Evolutionary conservation across 2,113 vertebrate species (phyloP), one percentile per base, ranked within the genome.

Genomic region (Melanerpes aurifrons): DNA sequence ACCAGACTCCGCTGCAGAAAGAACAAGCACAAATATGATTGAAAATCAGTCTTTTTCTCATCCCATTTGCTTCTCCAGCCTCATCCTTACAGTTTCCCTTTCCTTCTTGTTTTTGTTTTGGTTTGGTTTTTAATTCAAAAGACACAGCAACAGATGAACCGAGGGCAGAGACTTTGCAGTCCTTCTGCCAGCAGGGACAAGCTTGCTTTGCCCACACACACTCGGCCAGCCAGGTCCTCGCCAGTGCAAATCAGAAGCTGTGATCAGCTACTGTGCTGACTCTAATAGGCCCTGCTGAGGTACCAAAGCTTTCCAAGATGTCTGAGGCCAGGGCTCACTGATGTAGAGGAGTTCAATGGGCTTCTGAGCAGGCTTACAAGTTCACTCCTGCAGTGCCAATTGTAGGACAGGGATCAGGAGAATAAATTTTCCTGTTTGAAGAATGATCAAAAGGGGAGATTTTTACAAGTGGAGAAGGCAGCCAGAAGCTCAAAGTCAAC

Each of bases 1-100:
- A 96, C 98, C 99, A 32, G 98, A 99, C 96, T 99, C 99, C 98
- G 98, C 98, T 99, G 95, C 7, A 56, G 37, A 83, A 79, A 15
- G 48, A 92, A 80, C 21, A 71, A 48, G 59, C 80, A 91, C 32
- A 91, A 57, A 31, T 5, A 29, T n/a, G 37, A 15, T 7, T 35
- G 56, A 87, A 37, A 57, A 72, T 12, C 28, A 12, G 26, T 1
- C 28, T 21, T 70, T 48, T 32, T 18, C 31, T 69, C 26, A n/a
- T 71, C 48, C 0, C 1, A 0, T 77, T 86, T 53, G 32, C 48
- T 66, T 45, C 67, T 47, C 50, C 1, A 2, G 8, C 26, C 78
- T 73, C 64, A 54, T 43, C 57, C 35, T 70, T 8, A 24, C 2
- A 3, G 28, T 70, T 79, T 72, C 58, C 31, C 67, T 79, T 57